phyloP scores from a whole-genome alignment of 1,140 invertebrate genomes.

The Aphaenogaster floridana region DNA sequence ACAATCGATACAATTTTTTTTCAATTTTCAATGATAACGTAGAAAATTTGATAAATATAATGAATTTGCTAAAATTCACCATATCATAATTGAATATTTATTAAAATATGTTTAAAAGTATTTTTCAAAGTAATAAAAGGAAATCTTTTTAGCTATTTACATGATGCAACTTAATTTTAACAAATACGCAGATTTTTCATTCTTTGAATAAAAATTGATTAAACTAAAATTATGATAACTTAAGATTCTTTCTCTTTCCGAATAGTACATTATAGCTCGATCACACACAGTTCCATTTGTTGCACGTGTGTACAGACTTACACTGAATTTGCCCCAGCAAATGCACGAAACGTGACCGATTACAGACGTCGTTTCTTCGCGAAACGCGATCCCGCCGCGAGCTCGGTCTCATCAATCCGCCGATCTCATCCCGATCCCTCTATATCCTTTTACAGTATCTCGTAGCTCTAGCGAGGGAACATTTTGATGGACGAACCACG shows the following conservation, averaged over 20 bases:
- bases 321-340: constrained; percentile 46
- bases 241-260: neutral
- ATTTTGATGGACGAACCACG: constrained; percentile 55
- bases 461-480: constrained; percentile 45
- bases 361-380: constrained; percentile 48
- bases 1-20: neutral
- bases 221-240: neutral
- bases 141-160: neutral
- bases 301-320: constrained; percentile 1
- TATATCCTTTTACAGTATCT: constrained; percentile 55
- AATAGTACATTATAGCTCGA: neutral
- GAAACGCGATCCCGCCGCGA: constrained; percentile 1
- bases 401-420: constrained; percentile 48
- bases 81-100: neutral
- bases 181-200: neutral
- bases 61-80: neutral
- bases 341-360: constrained; percentile 64
- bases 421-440: constrained; percentile 37
- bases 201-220: constrained; percentile 12
- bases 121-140: neutral
- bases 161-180: neutral
- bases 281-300: neutral
- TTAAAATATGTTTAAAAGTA: neutral
- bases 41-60: neutral
- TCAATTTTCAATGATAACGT: neutral